Base-by-base conservation (phyloP, 53 echinoderm and acorn worm species). In the Holothuria scabra region DNA sequence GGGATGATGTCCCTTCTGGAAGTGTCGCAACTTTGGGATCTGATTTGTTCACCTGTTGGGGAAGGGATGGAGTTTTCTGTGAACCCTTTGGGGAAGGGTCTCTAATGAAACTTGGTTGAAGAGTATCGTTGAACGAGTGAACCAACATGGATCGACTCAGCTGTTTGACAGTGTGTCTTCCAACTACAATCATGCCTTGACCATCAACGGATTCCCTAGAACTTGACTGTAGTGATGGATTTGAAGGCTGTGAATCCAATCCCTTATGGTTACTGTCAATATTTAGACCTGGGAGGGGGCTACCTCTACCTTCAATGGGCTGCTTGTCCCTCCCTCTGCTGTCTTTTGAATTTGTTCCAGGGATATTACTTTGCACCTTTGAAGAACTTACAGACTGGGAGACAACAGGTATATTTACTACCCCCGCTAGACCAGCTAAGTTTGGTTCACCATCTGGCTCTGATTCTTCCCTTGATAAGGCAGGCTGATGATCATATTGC, bases 141-240 rank as follows among this genome's bases (percentile, higher is more conserved):
- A 24, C 28, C 19, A 56, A 20, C 78, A 57, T 31, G 25, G 78
- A 78, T 4, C 21, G 49, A 78, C 58, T 78, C 29, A 78, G 59
- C 61, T 75, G 75, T 59, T 59, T 68, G 23, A 88, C 75, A 26
- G 57, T 37, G 41, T 88, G 88, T 67, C 76, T 84, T 12, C 84
- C 88, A 28, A 76, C 65, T 28, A 88, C 67, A 41, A 84, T 79
- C 65, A 76, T 84, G 21, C 75, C 88, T 56, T 88, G 79, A 30
- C 87, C 62, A 55, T 87, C 80, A 18, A 88, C 66, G 1, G 88
- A 82, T 18, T 82, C 63, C 16, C 82, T 57, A 23, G 72, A 41
- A 7, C 25, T 46, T 30, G 58, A 78, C 28, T 57, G 56, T 23
- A 56, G 49, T 12, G 76, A 52, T 76, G 25, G 26, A 11, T 46